phyloP scores from a whole-genome alignment of 2,113 vertebrate species.

The Sceloporus undulatus region DNA sequence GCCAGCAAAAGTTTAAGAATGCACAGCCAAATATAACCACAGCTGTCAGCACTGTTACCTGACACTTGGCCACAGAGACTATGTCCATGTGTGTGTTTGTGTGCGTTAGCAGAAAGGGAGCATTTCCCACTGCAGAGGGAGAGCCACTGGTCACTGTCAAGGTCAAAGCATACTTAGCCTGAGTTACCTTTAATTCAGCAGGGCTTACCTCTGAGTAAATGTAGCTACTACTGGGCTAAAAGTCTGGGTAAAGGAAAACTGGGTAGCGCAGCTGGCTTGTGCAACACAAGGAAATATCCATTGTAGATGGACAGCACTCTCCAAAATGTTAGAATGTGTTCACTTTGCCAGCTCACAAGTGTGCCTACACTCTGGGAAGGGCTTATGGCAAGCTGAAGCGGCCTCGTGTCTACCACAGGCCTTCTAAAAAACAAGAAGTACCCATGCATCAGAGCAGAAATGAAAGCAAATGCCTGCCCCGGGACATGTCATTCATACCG shows the following conservation, averaged over 20 bases:
- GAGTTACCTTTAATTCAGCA: not conserved
- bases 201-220: not conserved
- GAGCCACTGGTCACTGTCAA: not conserved
- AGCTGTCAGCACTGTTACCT: not conserved
- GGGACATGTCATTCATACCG: too few species aligned
- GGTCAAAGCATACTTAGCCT: too few species aligned
- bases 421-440: not conserved
- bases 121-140: not conserved
- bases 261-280: too few species aligned
- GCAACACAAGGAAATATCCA: too few species aligned
- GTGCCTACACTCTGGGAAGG: too few species aligned
- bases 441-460: too few species aligned
- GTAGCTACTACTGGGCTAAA: not conserved
- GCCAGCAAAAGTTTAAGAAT: not conserved
- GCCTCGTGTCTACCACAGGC: not conserved
- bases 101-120: fast-evolving
- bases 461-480: too few species aligned
- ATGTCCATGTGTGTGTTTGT: not conserved
- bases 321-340: too few species aligned
- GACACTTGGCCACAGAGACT: not conserved
- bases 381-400: too few species aligned
- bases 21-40: constrained; percentile 14
- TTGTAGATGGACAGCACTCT: too few species aligned
- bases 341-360: too few species aligned
- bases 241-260: not conserved